These are phyloP conservation scores for Adrianichthys oophorus DNA, from an alignment of 2,797 vertebrate genomes.

Conservation along the genomic window DNA sequence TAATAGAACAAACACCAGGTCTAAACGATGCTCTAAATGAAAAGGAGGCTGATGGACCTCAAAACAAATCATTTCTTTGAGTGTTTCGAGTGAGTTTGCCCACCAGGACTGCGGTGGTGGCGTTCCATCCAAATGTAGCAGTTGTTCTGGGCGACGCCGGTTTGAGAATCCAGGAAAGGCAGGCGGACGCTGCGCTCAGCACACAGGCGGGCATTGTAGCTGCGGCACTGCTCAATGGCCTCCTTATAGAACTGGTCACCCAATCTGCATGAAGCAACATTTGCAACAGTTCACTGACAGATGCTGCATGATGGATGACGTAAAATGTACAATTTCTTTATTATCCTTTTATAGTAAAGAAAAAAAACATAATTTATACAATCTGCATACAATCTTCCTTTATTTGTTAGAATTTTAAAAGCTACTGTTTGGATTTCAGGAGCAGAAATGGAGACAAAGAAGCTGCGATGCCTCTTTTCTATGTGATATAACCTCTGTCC, in stretches of 20 bases:
- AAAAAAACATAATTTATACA: too few relatives aligned
- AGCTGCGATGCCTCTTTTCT: too few relatives aligned
- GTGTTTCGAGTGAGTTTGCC: constrained; percentile 28
- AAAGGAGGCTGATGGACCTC: neutral
- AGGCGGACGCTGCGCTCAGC: constrained; percentile 94
- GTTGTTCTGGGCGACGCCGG: constrained; percentile 96
- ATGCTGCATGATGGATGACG: neutral
- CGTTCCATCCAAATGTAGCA: constrained; percentile 99
- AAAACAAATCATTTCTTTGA: neutral
- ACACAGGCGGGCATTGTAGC: constrained; percentile 94
- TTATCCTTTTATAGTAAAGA: too few relatives aligned
- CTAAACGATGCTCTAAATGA: neutral
- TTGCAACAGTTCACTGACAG: constrained; percentile 28
- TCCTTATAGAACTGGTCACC: constrained; percentile 99
- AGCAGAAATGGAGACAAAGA: too few relatives aligned
- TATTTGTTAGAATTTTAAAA: too few relatives aligned
- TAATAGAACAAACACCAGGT: neutral
- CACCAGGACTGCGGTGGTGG: constrained; percentile 93
- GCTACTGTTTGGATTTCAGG: too few relatives aligned
- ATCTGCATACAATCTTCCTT: too few relatives aligned
- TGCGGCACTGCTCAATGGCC: constrained; percentile 96
- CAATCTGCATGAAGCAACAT: constrained; percentile 74
- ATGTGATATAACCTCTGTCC: too few relatives aligned
- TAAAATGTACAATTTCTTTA: neutral
- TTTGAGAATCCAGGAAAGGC: constrained; percentile 95